Evolutionary conservation across 1,140 invertebrate species (phyloP), one percentile per base, ranked within the genome.

Genomic region (Brachionus asplanchnoidis): DNA sequence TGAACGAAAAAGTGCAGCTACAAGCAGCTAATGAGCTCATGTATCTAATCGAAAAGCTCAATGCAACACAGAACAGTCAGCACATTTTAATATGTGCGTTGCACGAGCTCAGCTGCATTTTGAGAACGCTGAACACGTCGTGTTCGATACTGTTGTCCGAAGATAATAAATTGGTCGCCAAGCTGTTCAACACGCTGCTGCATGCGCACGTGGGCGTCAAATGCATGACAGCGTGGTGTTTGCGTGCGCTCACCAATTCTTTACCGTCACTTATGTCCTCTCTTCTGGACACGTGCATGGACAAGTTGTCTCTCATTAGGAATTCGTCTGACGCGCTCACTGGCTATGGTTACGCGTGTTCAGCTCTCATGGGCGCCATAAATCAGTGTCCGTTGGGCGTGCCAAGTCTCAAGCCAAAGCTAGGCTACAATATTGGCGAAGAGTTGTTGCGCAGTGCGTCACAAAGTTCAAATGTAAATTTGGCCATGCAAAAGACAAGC

Each of bases 381-480:
- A 92, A 93, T 80, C 91, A 94, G 68, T 98, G 96, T 65, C 94
- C 96, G 3, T 91, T 99, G 6, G 97, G 97, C 26, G 95, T 99
- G 77, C 97, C 97, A 20, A 96, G 98, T 89, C 87, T 95, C 53
- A 95, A 96, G 86, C 96, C 96, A 86, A 98, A 98, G 91, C 93
- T 97, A 86, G 95, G 98, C 65, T 99, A 99, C 88, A 96, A 95
- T 88, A 95, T 96, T 46, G 97, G 96, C 26, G 97, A 99, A 91
- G 97, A 99, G 88, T 89, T 99, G 75, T 90, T 99, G 23, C 92
- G 97, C 87, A 97, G 95, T 86, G 97, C 97, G n/a, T 95, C 94
- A 87, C 97, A 98, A 91, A 56, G 60, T 9, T 32, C 65, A 6
- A 98, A 97, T 89, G 96, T 95, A 89, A 92, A 96, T 85, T 91